These are phyloP conservation scores for Mustela nigripes DNA, from an alignment of 2,113 vertebrate genomes.

Conservation along the genomic window DNA sequence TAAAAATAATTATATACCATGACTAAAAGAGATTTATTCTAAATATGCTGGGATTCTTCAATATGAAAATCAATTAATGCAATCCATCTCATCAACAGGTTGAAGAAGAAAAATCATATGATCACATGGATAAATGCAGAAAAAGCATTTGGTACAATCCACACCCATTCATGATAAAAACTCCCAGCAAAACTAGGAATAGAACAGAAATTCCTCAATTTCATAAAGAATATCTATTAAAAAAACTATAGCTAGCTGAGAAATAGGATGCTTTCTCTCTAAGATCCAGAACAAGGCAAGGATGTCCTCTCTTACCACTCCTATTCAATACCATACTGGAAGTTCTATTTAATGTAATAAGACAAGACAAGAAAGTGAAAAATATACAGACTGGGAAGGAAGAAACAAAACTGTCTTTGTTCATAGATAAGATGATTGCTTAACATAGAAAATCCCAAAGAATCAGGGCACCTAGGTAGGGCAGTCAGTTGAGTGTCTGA, in stretches of 20 bases:
- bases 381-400: neutral
- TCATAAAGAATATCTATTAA: neutral
- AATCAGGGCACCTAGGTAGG: neutral
- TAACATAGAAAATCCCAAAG: constrained; percentile 18
- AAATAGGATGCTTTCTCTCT: constrained; percentile 6
- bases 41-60: neutral
- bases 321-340: neutral
- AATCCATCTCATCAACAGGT: neutral
- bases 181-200: neutral
- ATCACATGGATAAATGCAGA: neutral
- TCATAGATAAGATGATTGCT: neutral
- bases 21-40: neutral
- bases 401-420: constrained; percentile 9
- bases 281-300: constrained; percentile 14
- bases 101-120: constrained; percentile 16
- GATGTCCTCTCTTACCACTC: neutral
- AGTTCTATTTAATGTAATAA: neutral
- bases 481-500: neutral
- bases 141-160: constrained; percentile 10
- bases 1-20: neutral
- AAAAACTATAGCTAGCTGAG: neutral
- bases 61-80: neutral
- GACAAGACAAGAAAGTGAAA: constrained; percentile 14
- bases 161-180: constrained; percentile 10
- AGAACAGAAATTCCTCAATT: constrained; percentile 6